Evolutionary conservation across 2,888 invertebrate genomes (phyloP).

Genomic region (Cepaea hortensis): DNA sequence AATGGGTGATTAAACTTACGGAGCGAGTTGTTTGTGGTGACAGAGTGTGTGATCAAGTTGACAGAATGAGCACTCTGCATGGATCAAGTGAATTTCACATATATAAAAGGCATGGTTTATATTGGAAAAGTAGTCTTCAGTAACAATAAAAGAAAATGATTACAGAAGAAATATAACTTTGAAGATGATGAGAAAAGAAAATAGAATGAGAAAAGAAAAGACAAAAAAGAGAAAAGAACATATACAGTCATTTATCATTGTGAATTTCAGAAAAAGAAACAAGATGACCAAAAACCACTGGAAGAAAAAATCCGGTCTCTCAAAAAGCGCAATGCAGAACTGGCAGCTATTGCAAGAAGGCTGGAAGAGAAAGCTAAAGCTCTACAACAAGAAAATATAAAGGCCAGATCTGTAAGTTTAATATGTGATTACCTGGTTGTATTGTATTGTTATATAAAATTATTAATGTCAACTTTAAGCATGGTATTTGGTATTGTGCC

Average conservation of each 20-base stretch:
- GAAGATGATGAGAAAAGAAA: background rate
- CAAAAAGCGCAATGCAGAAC: constrained; percentile 76
- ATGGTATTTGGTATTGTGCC: background rate
- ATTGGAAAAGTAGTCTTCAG: background rate
- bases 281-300: constrained; percentile 72
- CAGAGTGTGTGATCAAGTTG: background rate
- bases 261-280: constrained; percentile 64
- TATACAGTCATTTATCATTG: background rate
- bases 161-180: background rate
- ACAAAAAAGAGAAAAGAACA: too few species aligned
- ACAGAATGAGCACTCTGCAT: background rate
- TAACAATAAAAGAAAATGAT: background rate
- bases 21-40: too few species aligned
- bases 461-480: background rate
- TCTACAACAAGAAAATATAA: constrained; percentile 71
- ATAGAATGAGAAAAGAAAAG: background rate
- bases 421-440: background rate
- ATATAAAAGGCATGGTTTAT: background rate
- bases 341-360: constrained; percentile 75
- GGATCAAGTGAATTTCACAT: background rate
- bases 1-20: too few species aligned
- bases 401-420: constrained; percentile 56
- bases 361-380: constrained; percentile 76
- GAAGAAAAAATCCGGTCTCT: constrained; percentile 76
- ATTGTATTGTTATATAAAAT: background rate